Base-by-base conservation (phyloP, 37 sponge, comb jelly and placozoan species). In the Chondrilla cf. caribensis region DNA sequence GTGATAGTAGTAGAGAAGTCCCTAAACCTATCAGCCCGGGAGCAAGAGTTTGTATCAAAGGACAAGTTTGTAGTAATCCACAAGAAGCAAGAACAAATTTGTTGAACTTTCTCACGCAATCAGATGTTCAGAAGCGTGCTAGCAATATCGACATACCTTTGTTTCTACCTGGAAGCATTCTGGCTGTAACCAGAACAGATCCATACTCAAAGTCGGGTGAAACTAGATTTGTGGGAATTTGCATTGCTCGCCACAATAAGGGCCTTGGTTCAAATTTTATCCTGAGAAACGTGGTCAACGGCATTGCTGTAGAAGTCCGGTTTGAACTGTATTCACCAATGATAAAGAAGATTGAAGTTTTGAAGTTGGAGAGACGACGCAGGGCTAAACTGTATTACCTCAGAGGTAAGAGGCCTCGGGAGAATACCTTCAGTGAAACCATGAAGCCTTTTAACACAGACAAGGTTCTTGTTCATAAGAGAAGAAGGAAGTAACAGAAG, bases 301-400 rank as follows among this genome's bases (percentile, higher is more conserved):
- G 93, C 18, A 57, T 87, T 18, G 87, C 81, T 6, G 89, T 94
- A 5, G 95, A 94, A 65, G 84, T 83, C 71, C 88, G 82, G 86
- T 94, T 83, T 79, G 93, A 94, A 28, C 79, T 89, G 19, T 94
- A 86, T 38, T 94, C 95, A 15, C 95, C 95, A 0, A 58, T 60
- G 29, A 66, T 94, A 29, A 83, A 65, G 29, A 81, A 88, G 58
- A 94, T 94, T 26, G 77, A 94, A 66, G 93, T 94, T 11, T 77
- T 94, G 36, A 88, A 89, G 76, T 60, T 94, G 58, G 93, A 94
- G 86, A 81, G 85, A 58, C 80, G 95, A 42, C 55, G 82, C 15
- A 36, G 85, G 39, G 92, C 89, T 32, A 91, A 94, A 72, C 85
- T 94, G 51, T 94, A 94, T 70, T 94, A 92, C 66, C 79, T 94